Conservation (phyloP, 1,140 invertebrate genomes). For the Drosophila sturtevanti region DNA sequence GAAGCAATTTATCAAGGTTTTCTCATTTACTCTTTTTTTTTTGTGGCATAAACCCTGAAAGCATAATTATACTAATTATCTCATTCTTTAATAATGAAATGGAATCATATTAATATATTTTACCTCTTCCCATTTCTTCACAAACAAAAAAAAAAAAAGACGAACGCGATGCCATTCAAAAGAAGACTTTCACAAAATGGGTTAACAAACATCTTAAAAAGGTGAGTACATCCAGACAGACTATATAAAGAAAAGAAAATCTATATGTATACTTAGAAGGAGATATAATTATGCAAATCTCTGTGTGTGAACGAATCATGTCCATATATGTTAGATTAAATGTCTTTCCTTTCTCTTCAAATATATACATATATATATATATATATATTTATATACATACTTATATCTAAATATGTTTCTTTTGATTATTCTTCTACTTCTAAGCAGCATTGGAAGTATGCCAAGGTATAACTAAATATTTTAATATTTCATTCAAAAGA, state of each 20-base stretch:
- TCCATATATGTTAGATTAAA: conserved; percentile 9
- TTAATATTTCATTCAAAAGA: not conserved
- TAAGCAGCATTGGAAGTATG: conserved; percentile 83
- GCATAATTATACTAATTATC: conserved; percentile 7
- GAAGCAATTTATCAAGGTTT: conserved; percentile 1
- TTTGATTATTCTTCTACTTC: not conserved
- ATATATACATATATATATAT: not conserved
- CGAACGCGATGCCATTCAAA: conserved; percentile 99
- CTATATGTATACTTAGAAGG: not conserved
- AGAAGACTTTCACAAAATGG: conserved; percentile 99
- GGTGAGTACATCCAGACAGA: conserved; percentile 86
- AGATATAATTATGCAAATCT: conserved; percentile 18
- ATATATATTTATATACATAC: no score
- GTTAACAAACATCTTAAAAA: conserved; percentile 99
- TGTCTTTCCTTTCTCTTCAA: conserved; percentile 1
- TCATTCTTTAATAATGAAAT: not conserved
- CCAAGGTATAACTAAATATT: conserved; percentile 67
- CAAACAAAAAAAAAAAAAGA: conserved; percentile 86
- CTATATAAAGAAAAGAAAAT: no score
- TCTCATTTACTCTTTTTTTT: not conserved
- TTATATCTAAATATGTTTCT: not conserved
- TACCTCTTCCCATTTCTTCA: conserved; percentile 81
- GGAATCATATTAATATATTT: conserved; percentile 19
- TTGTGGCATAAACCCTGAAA: conserved; percentile 44
- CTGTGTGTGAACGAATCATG: not conserved